These are phyloP conservation scores for Melanotaenia pygmaea DNA, from an alignment of 2,797 vertebrate species.

Conservation along the genomic window DNA sequence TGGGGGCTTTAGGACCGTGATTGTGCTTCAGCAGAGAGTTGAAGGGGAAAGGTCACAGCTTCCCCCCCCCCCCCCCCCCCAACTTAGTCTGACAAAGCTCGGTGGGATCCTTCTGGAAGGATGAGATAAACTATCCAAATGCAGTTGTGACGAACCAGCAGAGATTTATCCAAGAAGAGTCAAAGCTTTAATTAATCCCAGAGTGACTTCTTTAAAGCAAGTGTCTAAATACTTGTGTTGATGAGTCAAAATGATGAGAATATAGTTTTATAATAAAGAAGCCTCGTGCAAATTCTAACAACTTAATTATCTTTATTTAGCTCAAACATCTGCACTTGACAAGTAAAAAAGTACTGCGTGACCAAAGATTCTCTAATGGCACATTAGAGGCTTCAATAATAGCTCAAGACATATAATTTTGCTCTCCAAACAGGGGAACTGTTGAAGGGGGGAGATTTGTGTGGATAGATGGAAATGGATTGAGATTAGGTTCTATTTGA, in stretches of 20 bases:
- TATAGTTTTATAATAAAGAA: neutral
- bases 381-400: neutral
- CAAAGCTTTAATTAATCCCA: neutral
- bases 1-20: neutral
- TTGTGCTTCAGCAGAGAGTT: slow-evolving; percentile 5
- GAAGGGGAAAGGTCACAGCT: slow-evolving; percentile 5
- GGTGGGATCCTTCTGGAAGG: neutral
- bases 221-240: neutral
- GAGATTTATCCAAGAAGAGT: neutral
- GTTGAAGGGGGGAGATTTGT: neutral
- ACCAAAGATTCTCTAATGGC: neutral
- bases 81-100: neutral
- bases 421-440: neutral
- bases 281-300: neutral
- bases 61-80: too few relatives aligned
- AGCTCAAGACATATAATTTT: slow-evolving; percentile 2
- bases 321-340: slow-evolving; percentile 1
- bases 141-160: neutral
- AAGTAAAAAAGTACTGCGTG: slow-evolving; percentile 8
- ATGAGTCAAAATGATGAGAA: neutral
- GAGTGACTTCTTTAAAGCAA: neutral
- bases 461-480: neutral
- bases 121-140: slow-evolving; percentile 2
- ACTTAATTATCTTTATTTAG: neutral
- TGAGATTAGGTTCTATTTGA: neutral